A percentile compares a stretch with the other conserved stretches of the same genome.
Evolutionary conservation across 2,888 invertebrate genomes (phyloP).

Genomic region (Hemaris fuciformis): DNA sequence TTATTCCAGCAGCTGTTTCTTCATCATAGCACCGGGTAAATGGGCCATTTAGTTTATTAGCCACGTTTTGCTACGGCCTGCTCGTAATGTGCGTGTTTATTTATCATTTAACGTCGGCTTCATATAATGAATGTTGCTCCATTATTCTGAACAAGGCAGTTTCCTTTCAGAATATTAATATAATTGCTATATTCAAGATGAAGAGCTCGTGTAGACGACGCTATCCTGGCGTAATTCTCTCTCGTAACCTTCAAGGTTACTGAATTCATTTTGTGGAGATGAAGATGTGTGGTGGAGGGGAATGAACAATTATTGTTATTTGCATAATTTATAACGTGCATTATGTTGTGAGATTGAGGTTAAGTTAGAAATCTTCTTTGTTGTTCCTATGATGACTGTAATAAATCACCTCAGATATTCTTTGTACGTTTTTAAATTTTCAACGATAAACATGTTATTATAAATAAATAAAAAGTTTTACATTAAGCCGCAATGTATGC

Average conservation of each 20-base stretch:
- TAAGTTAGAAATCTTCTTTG: background rate
- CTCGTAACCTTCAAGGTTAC: background rate
- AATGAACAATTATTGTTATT: background rate
- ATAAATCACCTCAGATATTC: background rate
- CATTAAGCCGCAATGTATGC: too few relatives aligned
- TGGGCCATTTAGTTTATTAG: conserved; percentile 11
- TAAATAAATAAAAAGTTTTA: too few relatives aligned
- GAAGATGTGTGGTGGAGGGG: background rate
- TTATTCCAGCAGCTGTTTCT: background rate
- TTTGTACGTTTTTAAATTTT: too few relatives aligned
- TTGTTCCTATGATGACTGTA: background rate
- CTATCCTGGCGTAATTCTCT: background rate
- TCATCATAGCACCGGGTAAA: conserved; percentile 8
- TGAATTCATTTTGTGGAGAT: background rate
- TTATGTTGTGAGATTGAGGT: background rate
- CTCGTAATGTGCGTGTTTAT: conserved; percentile 12
- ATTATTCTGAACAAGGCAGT: conserved; percentile 3
- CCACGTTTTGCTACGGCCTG: conserved; percentile 6
- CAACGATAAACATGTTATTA: too few relatives aligned
- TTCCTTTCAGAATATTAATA: conserved; percentile 1
- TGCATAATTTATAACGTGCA: background rate
- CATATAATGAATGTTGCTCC: conserved; percentile 1
- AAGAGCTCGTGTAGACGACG: background rate
- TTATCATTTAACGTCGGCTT: conserved; percentile 10
- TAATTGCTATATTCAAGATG: conserved; percentile 1